Base-by-base conservation (phyloP, 2,888 invertebrate species). In the Rhorus exstirpatorius region DNA sequence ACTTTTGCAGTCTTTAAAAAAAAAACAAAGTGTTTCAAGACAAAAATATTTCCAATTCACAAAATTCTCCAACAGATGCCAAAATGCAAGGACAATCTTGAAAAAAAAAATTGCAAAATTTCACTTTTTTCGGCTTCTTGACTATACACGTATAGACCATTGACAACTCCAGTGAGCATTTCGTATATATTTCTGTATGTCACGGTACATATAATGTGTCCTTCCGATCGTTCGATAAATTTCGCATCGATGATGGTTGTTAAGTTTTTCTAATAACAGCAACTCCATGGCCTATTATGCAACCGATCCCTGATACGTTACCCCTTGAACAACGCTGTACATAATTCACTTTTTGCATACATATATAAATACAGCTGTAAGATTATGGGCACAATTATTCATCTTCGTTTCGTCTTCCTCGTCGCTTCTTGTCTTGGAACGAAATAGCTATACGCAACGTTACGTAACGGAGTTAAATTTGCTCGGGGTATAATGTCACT, bases 381-480 rank as follows among this genome's bases (percentile, higher is more conserved):
- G 1, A 21, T 51, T 46, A 14, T 46, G n/a, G 46, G 14, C 14
- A 14, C 8, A 1, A 41, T 46, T 24, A 21, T 53, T 10, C 21
- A 0, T 10, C 12, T 53, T 53, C 12, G 53, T 53, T 2, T 53
- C 21, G 10, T 65, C 26, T 49, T 49, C 46, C 65, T 65, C 65
- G 49, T 63, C 61, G 19, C 41, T 63, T 3, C 53, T 46, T 46
- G 17, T 53, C 26, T 51, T 35, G 19, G 38, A 35, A 53, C 38
- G 24, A 68, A 53, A 68, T 51, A 53, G 7, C 35, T 19, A 17
- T 38, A 49, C 31, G 68, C 53, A 53, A 38, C 4, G 6, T 68
- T 68, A 53, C 68, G 53, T 35, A 68, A 68, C 53, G 35, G 53
- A 68, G 19, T 35, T 68, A 38, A 35, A 24, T 12, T 41, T 46